These are phyloP conservation scores for Pampus argenteus DNA, from an alignment of 2,797 vertebrate genomes.

Conservation along the genomic window DNA sequence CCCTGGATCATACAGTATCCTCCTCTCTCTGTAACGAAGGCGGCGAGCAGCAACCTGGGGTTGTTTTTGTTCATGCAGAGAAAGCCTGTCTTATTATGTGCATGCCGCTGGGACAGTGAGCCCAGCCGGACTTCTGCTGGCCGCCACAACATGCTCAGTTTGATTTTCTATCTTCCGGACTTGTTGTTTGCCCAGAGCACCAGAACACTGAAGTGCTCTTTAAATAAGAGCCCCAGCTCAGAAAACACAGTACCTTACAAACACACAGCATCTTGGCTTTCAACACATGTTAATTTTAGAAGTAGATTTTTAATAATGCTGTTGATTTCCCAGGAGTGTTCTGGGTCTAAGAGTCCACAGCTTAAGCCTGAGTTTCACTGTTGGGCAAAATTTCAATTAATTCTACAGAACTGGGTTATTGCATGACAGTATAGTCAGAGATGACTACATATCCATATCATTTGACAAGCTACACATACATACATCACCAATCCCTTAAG, in stretches of 20 bases:
- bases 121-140: conserved; percentile 51
- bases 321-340: conserved; percentile 11
- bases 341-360: conserved; percentile 5
- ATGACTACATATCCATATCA: conserved; percentile 56
- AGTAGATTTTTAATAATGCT: conserved; percentile 11
- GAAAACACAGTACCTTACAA: conserved; percentile 27
- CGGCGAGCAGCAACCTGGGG: conserved; percentile 42
- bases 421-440: conserved; percentile 45
- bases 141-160: conserved; percentile 39
- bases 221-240: conserved; percentile 32
- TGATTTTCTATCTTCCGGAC: conserved; percentile 54
- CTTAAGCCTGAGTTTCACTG: conserved; percentile 30
- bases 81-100: conserved; percentile 50
- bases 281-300: conserved; percentile 14
- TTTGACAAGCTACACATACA: conserved; percentile 48
- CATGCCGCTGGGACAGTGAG: conserved; percentile 46
- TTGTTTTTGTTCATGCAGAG: conserved; percentile 61
- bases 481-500: conserved; percentile 71
- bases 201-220: conserved; percentile 28
- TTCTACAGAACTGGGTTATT: conserved; percentile 53
- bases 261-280: conserved; percentile 24
- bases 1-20: conserved; percentile 31
- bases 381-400: conserved; percentile 66
- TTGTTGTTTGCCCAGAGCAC: conserved; percentile 44
- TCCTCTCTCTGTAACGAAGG: conserved; percentile 18